These are phyloP conservation scores for Jordanella pulchra DNA, from an alignment of 2,797 vertebrate species.

Conservation along the genomic window DNA sequence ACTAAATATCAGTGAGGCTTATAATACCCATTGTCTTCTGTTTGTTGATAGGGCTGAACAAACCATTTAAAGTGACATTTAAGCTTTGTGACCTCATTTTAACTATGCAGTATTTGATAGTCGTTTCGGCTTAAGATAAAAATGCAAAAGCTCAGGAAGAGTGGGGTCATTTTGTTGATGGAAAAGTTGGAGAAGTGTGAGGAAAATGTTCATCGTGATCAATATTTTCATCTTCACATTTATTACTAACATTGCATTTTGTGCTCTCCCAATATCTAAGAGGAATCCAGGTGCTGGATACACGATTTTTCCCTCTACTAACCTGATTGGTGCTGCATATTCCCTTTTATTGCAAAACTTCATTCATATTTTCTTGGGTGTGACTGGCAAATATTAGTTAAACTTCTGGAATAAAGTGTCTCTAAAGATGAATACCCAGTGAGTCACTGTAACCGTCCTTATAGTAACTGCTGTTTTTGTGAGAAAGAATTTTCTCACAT, in stretches of 20 bases:
- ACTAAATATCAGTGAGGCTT: neutral
- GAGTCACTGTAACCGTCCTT: constrained; percentile 4
- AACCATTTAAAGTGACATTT: neutral
- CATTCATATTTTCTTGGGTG: neutral
- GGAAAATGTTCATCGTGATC: neutral
- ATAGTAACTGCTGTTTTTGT: neutral
- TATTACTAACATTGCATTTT: neutral
- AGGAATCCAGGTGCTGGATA: neutral
- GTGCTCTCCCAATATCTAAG: neutral
- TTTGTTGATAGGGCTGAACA: neutral
- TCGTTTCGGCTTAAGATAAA: neutral
- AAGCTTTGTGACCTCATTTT: too few relatives aligned
- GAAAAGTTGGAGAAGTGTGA: neutral
- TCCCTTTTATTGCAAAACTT: neutral
- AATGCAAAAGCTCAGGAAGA: neutral
- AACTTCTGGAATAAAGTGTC: neutral
- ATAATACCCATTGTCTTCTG: neutral
- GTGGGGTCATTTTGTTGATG: neutral
- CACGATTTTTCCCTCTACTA: neutral
- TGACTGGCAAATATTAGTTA: neutral
- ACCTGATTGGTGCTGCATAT: neutral
- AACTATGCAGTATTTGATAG: neutral
- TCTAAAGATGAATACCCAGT: neutral
- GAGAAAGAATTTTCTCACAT: neutral
- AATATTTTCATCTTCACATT: neutral